Percentiles rank a stretch among this genome's conserved stretches.
Evolutionary conservation across 2,888 invertebrate species (phyloP).

Genomic region (Proisotoma minuta): DNA sequence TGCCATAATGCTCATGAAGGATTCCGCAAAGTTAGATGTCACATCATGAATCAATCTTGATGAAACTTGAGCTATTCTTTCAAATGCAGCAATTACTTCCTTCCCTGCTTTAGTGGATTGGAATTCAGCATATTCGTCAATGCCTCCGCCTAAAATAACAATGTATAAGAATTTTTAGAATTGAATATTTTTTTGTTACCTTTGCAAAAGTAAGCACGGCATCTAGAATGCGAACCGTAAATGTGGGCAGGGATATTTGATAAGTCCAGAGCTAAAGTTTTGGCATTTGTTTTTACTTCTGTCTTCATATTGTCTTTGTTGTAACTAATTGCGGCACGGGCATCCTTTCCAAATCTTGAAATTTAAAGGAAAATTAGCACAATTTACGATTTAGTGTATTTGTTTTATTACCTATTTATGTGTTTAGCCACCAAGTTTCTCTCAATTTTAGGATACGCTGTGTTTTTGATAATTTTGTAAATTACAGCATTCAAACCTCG

Average conservation of each 20-base stretch:
- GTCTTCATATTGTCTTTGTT: background rate
- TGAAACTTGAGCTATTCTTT: background rate
- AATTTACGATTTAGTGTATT: too few relatives aligned
- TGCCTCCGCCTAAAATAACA: background rate
- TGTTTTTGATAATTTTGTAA: constrained; percentile 1
- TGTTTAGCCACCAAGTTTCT: background rate
- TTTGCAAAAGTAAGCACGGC: constrained; percentile 20
- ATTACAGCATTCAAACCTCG: constrained; percentile 18
- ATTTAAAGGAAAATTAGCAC: background rate
- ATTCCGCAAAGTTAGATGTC: constrained; percentile 17
- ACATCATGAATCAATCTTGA: constrained; percentile 7
- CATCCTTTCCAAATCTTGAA: constrained; percentile 6
- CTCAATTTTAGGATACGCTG: constrained; percentile 6
- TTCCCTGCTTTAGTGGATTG: background rate
- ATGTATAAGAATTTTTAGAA: too few relatives aligned
- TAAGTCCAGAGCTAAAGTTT: constrained; percentile 15
- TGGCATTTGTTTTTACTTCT: background rate
- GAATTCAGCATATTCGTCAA: background rate
- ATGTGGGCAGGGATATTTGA: constrained; percentile 26
- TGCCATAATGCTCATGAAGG: constrained; percentile 11
- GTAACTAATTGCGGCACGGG: background rate
- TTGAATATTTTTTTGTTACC: too few relatives aligned
- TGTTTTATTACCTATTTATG: background rate
- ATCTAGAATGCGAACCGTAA: constrained; percentile 19
- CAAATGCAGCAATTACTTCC: background rate